Percentiles rank a stretch among this genome's conserved stretches.
Conservation (phyloP, 2,888 invertebrate genomes). For the Chaetogeoica ovagalla region DNA sequence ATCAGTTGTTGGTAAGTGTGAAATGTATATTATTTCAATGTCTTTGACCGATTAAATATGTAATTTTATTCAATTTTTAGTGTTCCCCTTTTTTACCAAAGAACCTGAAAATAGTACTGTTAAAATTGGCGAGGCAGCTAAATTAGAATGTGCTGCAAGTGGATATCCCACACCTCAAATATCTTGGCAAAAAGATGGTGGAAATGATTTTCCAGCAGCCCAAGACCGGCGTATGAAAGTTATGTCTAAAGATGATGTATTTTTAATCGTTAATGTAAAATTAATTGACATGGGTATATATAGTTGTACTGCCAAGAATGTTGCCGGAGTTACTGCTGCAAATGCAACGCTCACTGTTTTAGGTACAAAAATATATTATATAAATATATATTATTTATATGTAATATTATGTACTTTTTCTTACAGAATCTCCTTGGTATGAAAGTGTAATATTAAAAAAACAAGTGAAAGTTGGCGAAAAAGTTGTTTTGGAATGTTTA, state of each 20-base stretch:
- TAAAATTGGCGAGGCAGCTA: slow-evolving; percentile 81
- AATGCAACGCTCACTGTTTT: slow-evolving; percentile 84
- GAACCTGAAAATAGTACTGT: slow-evolving; percentile 82
- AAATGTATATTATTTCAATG: neutral
- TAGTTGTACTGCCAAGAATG: slow-evolving; percentile 89
- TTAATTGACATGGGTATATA: slow-evolving; percentile 87
- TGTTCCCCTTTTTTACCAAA: slow-evolving; percentile 84
- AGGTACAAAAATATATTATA: slow-evolving; percentile 58
- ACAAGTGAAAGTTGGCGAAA: slow-evolving; percentile 77
- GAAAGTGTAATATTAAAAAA: slow-evolving; percentile 83
- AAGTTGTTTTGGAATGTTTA: slow-evolving; percentile 86
- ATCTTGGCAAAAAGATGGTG: slow-evolving; percentile 90
- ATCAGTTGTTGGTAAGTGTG: slow-evolving; percentile 74
- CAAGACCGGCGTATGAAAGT: slow-evolving; percentile 90
- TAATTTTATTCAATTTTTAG: slow-evolving; percentile 60
- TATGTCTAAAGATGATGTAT: slow-evolving; percentile 86
- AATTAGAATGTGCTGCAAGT: slow-evolving; percentile 86
- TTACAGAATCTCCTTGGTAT: slow-evolving; percentile 81
- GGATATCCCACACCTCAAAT: slow-evolving; percentile 89
- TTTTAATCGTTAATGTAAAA: slow-evolving; percentile 90
- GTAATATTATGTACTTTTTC: slow-evolving; percentile 43
- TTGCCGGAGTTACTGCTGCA: slow-evolving; percentile 82
- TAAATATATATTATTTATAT: neutral
- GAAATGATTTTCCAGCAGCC: slow-evolving; percentile 92
- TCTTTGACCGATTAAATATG: neutral